phyloP scores from a whole-genome alignment of 53 echinoderm and acorn worm species.

The Glandiceps talaboti region DNA sequence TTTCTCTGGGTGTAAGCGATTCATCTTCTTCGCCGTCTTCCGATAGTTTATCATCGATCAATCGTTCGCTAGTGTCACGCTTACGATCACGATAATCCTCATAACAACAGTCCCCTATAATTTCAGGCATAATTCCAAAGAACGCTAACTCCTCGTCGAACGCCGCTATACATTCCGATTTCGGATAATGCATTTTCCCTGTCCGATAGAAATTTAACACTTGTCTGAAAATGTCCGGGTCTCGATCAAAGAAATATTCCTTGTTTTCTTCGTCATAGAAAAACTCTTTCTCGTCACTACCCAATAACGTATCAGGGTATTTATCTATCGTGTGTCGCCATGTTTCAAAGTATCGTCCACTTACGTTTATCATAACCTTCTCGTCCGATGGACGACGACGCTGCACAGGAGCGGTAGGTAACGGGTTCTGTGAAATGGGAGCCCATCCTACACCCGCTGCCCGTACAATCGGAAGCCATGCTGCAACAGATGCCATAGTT shows the following conservation, averaged over 20 bases:
- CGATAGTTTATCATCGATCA: conserved; percentile 87
- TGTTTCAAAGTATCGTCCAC: conserved; percentile 87
- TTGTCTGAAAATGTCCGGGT: conserved; percentile 91
- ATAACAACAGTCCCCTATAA: conserved; percentile 97
- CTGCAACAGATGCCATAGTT: conserved; percentile 36
- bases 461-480: conserved; percentile 98
- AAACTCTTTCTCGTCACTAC: conserved; percentile 94
- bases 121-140: conserved; percentile 96
- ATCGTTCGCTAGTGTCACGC: conserved; percentile 71
- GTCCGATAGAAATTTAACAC: conserved; percentile 94
- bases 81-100: conserved; percentile 95
- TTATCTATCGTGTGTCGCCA: conserved; percentile 97
- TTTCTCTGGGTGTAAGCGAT: conserved; percentile 52
- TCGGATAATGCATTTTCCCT: conserved; percentile 90
- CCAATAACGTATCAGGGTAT: conserved; percentile 91
- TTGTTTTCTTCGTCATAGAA: conserved; percentile 87
- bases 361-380: conserved; percentile 77
- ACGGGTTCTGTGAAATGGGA: conserved; percentile 80
- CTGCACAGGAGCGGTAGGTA: conserved; percentile 59
- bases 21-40: conserved; percentile 62
- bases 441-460: conserved; percentile 98
- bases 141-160: conserved; percentile 93
- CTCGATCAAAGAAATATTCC: conserved; percentile 93
- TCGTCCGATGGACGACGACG: conserved; percentile 25
- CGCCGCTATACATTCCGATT: conserved; percentile 75